A percentile compares a stretch with the other conserved stretches of the same genome.
Conservation (phyloP, 2,797 vertebrate genomes). For the Semotilus atromaculatus region DNA sequence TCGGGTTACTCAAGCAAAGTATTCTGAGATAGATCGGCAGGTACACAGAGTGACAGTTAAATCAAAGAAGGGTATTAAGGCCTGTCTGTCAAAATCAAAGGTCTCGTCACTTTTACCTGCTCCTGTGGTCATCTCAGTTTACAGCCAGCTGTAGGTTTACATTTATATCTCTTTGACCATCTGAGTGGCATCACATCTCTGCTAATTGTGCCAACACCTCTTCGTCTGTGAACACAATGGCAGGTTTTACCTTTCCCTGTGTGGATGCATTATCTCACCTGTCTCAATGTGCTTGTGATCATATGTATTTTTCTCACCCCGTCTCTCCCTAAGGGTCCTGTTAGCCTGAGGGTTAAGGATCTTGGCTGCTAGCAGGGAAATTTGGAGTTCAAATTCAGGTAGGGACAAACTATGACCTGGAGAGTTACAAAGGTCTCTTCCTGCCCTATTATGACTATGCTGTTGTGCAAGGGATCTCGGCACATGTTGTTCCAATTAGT, state of each 20-base stretch:
- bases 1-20: slow-evolving; percentile 13
- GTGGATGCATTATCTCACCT: background rate
- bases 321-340: slow-evolving; percentile 3
- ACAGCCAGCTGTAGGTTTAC: background rate
- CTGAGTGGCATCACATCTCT: background rate
- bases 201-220: slow-evolving; percentile 22
- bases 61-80: slow-evolving; percentile 16
- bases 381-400: slow-evolving; percentile 12
- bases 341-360: slow-evolving; percentile 29
- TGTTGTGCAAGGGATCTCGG: slow-evolving; percentile 2
- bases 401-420: slow-evolving; percentile 31
- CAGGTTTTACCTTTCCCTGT: slow-evolving; percentile 28
- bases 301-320: background rate
- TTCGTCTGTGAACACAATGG: background rate
- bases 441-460: slow-evolving; percentile 26
- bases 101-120: slow-evolving; percentile 25
- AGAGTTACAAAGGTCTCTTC: slow-evolving; percentile 29
- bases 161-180: background rate
- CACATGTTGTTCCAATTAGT: slow-evolving; percentile 35
- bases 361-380: background rate
- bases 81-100: background rate
- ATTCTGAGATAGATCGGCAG: background rate
- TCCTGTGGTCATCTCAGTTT: slow-evolving; percentile 28
- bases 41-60: background rate
- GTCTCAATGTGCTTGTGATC: slow-evolving; percentile 2